Base-by-base conservation (phyloP, 2,797 vertebrate genomes). In the Myripristis murdjan region DNA sequence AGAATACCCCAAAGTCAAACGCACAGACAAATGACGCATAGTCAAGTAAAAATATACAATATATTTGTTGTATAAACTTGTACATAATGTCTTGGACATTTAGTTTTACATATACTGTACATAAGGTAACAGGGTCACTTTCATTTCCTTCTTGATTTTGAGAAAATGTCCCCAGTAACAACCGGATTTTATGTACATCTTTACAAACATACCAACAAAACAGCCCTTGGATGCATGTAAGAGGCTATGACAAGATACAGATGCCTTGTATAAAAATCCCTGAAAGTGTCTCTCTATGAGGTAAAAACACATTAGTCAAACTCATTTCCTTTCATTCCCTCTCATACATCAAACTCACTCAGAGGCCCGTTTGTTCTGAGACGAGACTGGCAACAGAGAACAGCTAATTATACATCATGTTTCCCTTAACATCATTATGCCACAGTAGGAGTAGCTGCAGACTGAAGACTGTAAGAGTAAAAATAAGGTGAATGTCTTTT, bases 31-130 rank as follows among this genome's bases (percentile, higher is more conserved):
- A 75, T 22, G 71, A 18, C 62, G 41, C 22, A 28, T 53, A 15
- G 79, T 89, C 87, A 92, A 90, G 90, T 91, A 92, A 94, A 94
- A 94, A 93, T 93, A 93, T 89, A 92, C 91, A 88, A 91, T 94
- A 92, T 92, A 94, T 94, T 94, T 93, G 87, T 83, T 85, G 88
- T 92, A 93, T 89, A 91, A 93, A 91, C 81, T 76, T 91, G 78
- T 90, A 91, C 87, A 93, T 81, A 91, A 92, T 91, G 91, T 89
- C 87, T 88, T 85, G 75, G 89, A 92, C 90, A 91, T 89, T 89
- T 84, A 82, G 75, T 85, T 90, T 89, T 87, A 92, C 88, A 91
- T 88, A 86, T 59, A 91, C 76, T 90, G 61, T 88, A 90, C 88
- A 90, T 82, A 84, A 77, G 63, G 83, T 83, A 80, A 89, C 37